phyloP scores from a whole-genome alignment of 2,113 vertebrate species.

The Myodes glareolus region DNA sequence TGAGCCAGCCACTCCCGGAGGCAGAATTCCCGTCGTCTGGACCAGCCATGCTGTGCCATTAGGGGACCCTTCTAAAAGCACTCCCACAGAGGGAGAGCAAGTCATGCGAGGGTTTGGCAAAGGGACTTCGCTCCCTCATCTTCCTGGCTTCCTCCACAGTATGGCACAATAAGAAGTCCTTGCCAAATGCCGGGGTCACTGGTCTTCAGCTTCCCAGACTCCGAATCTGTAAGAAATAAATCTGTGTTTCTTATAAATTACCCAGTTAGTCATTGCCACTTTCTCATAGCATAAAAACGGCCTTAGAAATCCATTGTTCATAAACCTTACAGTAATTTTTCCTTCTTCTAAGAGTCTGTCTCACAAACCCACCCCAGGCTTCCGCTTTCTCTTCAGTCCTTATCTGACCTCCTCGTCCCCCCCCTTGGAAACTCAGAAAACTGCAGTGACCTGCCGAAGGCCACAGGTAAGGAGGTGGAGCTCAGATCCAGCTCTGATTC shows the following conservation, averaged over 20 bases:
- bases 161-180: neutral
- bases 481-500: neutral
- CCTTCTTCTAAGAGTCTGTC: neutral
- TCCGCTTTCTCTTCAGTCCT: neutral
- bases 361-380: neutral
- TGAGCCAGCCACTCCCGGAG: conserved; percentile 26
- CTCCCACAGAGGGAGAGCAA: neutral
- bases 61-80: neutral
- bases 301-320: neutral
- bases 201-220: neutral
- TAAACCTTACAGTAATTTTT: neutral
- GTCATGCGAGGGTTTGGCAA: neutral
- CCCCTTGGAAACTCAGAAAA: neutral
- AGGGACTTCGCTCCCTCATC: neutral
- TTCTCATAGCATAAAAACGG: neutral
- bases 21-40: neutral
- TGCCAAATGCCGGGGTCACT: neutral
- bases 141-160: no score
- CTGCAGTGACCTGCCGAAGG: neutral
- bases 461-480: neutral
- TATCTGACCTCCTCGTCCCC: no score
- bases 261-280: neutral
- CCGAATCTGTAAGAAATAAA: neutral
- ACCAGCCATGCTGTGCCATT: neutral
- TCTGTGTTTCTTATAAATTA: neutral